Evolutionary conservation across 2,888 invertebrate genomes (phyloP), one percentile per base, ranked within the genome.

Genomic region (Diaprepes abbreviatus): DNA sequence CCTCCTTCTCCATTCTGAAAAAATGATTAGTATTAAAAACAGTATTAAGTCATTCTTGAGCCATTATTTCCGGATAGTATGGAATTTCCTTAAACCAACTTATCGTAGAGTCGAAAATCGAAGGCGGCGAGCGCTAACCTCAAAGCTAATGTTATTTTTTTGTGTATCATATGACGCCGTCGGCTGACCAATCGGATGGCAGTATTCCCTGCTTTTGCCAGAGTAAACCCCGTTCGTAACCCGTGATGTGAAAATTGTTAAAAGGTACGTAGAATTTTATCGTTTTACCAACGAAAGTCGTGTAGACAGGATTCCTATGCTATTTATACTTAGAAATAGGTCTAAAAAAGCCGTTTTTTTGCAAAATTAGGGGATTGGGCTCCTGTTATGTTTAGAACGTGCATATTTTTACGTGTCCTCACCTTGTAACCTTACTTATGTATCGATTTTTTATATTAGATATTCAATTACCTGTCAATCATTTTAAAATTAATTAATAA

Each of bases 251-350:
- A 84, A 83, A 83, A 83, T 83, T 82, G 83, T 83, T 81, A 77
- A 80, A 82, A 84, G 84, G 84, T 84, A 84, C 81, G 84, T 84
- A 84, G 82, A 84, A 84, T 84, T 84, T 84, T 84, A 84, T 83
- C 83, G 83, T 84, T 84, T 84, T 84, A 84, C 81, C 81, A 79
- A 78, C 80, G 83, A 83, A 84, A 83, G 81, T 81, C 79, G 80
- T 79, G 79, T 79, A 81, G 81, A 81, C 78, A 78, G 80, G 76
- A 77, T 76, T 79, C 75, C 77, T 73, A 76, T 72, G 78, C 76
- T 70, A 75, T 77, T 76, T 77, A 71, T 72, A 71, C 74, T 69
- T 73, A 71, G 60, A 74, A 76, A 78, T 79, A 67, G 73, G 73
- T 72, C 71, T 66, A 76, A 79, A 80, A 77, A 73, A 73, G 59